Conservation (phyloP, 1,140 invertebrate genomes). For the Chionoecetes opilio region DNA sequence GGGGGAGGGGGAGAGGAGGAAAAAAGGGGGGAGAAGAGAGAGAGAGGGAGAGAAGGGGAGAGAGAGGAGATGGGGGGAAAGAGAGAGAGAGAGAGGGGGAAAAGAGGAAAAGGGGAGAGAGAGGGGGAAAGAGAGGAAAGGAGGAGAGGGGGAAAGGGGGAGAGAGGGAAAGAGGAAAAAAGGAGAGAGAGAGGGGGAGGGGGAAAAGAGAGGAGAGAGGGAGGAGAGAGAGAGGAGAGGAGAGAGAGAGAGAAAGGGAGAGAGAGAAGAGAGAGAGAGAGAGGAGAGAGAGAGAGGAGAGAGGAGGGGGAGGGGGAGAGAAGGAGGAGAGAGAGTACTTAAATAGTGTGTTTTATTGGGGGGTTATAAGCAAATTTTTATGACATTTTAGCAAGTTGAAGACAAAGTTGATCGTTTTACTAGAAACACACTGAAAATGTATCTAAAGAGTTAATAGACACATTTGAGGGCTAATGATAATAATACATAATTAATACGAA, state of each 20-base stretch:
- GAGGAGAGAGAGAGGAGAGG: neutral
- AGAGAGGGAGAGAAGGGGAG: neutral
- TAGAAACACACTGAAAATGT: neutral
- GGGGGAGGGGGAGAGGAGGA: neutral
- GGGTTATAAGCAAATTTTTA: neutral
- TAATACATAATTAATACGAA: neutral
- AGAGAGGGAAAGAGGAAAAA: slow-evolving; percentile 28
- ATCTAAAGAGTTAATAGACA: neutral
- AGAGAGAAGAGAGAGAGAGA: neutral
- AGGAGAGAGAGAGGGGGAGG: too few relatives aligned
- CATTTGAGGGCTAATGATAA: neutral
- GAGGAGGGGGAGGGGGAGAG: neutral
- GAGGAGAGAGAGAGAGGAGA: neutral
- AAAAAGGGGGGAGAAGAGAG: neutral
- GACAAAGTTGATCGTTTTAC: neutral
- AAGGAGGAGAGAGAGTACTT: slow-evolving; percentile 35
- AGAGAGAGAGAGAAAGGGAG: too few relatives aligned
- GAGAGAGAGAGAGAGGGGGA: slow-evolving; percentile 27
- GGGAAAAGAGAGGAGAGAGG: neutral
- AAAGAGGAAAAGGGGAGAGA: too few relatives aligned
- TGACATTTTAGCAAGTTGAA: neutral
- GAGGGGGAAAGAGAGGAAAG: slow-evolving; percentile 7
- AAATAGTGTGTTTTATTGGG: neutral
- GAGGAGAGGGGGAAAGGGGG: slow-evolving; percentile 22
- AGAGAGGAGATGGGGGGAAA: too few relatives aligned